These are phyloP conservation scores for Peromyscus californicus DNA, from an alignment of 2,113 vertebrate genomes.

Conservation along the genomic window DNA sequence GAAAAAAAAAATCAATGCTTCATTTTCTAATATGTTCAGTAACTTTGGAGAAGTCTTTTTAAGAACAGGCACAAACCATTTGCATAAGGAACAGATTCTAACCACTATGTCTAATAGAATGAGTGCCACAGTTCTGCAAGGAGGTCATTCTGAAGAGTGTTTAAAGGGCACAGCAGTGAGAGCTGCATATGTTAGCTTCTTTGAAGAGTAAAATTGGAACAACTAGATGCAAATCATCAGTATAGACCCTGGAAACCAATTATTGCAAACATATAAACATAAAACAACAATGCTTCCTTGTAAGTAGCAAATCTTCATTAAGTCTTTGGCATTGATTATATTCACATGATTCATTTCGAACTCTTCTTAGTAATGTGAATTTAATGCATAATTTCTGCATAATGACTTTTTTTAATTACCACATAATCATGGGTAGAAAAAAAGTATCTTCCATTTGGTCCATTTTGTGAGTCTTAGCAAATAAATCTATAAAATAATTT, in stretches of 20 bases:
- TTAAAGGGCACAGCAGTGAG: slow-evolving; percentile 9
- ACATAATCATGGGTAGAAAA: slow-evolving; percentile 74
- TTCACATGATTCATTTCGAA: slow-evolving; percentile 80
- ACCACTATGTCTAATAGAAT: neutral
- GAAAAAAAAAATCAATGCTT: slow-evolving; percentile 41
- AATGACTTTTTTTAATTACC: slow-evolving; percentile 84
- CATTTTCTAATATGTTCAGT: slow-evolving; percentile 57
- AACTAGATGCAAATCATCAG: slow-evolving; percentile 15
- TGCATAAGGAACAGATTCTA: slow-evolving; percentile 37
- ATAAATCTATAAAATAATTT: slow-evolving; percentile 87
- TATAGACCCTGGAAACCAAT: slow-evolving; percentile 64
- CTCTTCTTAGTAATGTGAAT: slow-evolving; percentile 81
- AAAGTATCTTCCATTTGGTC: slow-evolving; percentile 78
- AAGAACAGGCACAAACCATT: neutral
- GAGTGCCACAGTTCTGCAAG: neutral
- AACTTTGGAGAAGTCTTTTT: slow-evolving; percentile 61
- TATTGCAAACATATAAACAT: slow-evolving; percentile 69
- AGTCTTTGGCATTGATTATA: slow-evolving; percentile 80
- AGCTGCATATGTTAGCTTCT: neutral
- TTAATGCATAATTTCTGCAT: slow-evolving; percentile 80
- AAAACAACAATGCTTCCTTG: slow-evolving; percentile 70
- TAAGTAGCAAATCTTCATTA: slow-evolving; percentile 81
- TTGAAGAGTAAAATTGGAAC: slow-evolving; percentile 52
- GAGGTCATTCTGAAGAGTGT: slow-evolving; percentile 44
- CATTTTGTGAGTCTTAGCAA: slow-evolving; percentile 84